phyloP scores from a whole-genome alignment of 2,888 invertebrate species.

The Cyrtodaria siliqua region DNA sequence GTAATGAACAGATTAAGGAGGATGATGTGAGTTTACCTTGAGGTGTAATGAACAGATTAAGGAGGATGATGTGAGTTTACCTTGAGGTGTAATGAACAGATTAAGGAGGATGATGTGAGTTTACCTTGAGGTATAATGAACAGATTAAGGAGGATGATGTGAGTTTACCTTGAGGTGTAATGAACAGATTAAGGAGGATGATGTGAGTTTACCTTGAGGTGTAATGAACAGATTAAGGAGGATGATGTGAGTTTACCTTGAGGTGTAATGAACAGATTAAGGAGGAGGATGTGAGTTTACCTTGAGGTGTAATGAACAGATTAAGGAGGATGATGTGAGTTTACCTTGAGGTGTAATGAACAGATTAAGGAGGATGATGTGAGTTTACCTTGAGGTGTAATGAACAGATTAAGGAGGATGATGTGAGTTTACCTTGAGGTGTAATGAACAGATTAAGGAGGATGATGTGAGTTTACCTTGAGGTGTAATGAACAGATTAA shows the following conservation, averaged over 20 bases:
- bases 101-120: too few relatives aligned
- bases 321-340: constrained; percentile 95
- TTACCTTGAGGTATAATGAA: too few relatives aligned
- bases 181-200: too few relatives aligned
- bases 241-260: constrained; percentile 86
- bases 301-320: constrained; percentile 96
- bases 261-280: constrained; percentile 98
- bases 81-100: too few relatives aligned
- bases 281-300: constrained; percentile 97
- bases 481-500: constrained; percentile 97
- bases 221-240: too few relatives aligned
- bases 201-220: too few relatives aligned
- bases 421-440: background rate
- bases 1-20: too few relatives aligned
- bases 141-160: too few relatives aligned
- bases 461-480: background rate
- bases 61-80: too few relatives aligned
- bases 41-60: too few relatives aligned
- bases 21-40: too few relatives aligned
- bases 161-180: too few relatives aligned
- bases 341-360: constrained; percentile 94
- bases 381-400: background rate
- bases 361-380: constrained; percentile 97
- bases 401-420: background rate
- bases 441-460: background rate